These are phyloP conservation scores for Zaprionus lineosus DNA, from an alignment of 2,888 invertebrate species.

Conservation along the genomic window DNA sequence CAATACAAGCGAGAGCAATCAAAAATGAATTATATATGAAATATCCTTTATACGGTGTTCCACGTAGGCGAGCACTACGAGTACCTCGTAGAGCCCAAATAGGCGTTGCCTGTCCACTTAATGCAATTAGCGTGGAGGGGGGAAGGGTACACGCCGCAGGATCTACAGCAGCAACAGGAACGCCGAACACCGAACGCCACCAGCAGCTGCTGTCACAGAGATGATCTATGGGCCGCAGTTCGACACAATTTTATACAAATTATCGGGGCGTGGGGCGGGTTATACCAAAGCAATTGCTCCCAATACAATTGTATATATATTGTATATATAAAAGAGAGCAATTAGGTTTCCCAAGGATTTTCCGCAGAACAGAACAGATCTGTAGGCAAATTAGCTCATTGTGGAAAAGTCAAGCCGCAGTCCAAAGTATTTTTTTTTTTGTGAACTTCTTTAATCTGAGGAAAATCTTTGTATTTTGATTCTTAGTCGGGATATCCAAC, in stretches of 20 bases:
- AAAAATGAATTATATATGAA: slow-evolving; percentile 4
- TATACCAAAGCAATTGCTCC: too few relatives aligned
- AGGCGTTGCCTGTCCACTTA: slow-evolving; percentile 66
- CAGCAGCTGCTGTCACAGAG: slow-evolving; percentile 28
- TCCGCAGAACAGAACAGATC: too few relatives aligned
- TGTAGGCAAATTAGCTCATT: too few relatives aligned
- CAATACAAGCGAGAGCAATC: slow-evolving; percentile 30
- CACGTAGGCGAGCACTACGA: not conserved
- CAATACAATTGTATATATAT: too few relatives aligned
- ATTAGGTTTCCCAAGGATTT: not conserved
- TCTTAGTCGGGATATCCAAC: too few relatives aligned
- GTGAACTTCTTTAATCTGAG: too few relatives aligned
- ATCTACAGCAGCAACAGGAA: not conserved
- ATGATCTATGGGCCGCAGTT: not conserved
- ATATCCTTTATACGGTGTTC: not conserved
- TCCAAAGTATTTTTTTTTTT: too few relatives aligned
- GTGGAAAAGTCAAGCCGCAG: too few relatives aligned
- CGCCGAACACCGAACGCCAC: not conserved
- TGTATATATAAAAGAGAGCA: not conserved
- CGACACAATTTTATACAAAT: not conserved
- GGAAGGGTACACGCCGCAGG: slow-evolving; percentile 10
- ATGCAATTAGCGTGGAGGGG: slow-evolving; percentile 57
- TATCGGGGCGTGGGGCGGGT: too few relatives aligned
- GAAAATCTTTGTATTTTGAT: too few relatives aligned
- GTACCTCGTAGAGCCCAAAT: too few relatives aligned